Evolutionary conservation across 2,797 vertebrate genomes (phyloP).

Genomic region (Amniataba percoides): DNA sequence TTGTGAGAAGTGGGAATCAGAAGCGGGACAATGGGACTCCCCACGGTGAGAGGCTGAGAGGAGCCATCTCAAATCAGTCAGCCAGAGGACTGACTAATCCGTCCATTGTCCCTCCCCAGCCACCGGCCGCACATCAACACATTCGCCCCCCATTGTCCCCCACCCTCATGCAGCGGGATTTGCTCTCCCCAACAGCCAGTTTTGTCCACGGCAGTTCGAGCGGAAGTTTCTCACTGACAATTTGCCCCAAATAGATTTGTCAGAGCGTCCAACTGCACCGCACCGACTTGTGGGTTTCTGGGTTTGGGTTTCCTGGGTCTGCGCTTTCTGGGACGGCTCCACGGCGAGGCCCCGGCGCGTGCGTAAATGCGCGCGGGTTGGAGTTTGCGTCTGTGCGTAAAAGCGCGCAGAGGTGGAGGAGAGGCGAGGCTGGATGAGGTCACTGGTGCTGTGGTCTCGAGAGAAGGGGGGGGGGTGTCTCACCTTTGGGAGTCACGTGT

Average conservation of each 20-base stretch:
- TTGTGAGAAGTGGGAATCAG: slow-evolving; percentile 99
- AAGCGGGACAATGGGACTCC: slow-evolving; percentile 99
- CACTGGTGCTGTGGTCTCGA: slow-evolving; percentile 15
- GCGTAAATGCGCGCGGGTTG: slow-evolving; percentile 5
- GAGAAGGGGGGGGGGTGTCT: slow-evolving; percentile 15
- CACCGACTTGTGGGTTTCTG: slow-evolving; percentile 76
- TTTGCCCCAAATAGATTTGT: slow-evolving; percentile 99
- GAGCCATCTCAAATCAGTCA: slow-evolving; percentile 99
- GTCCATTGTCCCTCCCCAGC: slow-evolving; percentile 98
- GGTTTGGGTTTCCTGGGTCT: slow-evolving; percentile 72
- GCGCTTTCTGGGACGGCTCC: slow-evolving; percentile 60
- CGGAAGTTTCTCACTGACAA: slow-evolving; percentile 99
- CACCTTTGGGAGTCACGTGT: neutral
- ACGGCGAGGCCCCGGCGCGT: slow-evolving; percentile 20
- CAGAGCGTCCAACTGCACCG: slow-evolving; percentile 91
- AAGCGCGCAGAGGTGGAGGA: slow-evolving; percentile 31
- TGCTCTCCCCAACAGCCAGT: slow-evolving; percentile 99
- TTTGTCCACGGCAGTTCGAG: slow-evolving; percentile 99
- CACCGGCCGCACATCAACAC: slow-evolving; percentile 98
- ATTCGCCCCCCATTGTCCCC: slow-evolving; percentile 98
- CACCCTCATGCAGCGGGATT: slow-evolving; percentile 98
- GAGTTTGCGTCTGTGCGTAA: neutral
- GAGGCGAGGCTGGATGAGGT: slow-evolving; percentile 14
- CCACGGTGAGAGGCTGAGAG: slow-evolving; percentile 97
- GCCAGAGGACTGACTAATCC: slow-evolving; percentile 99